Percentiles rank a stretch among this genome's conserved stretches.
phyloP scores from a whole-genome alignment of 1,140 invertebrate genomes.

The Solenopsis invicta region DNA sequence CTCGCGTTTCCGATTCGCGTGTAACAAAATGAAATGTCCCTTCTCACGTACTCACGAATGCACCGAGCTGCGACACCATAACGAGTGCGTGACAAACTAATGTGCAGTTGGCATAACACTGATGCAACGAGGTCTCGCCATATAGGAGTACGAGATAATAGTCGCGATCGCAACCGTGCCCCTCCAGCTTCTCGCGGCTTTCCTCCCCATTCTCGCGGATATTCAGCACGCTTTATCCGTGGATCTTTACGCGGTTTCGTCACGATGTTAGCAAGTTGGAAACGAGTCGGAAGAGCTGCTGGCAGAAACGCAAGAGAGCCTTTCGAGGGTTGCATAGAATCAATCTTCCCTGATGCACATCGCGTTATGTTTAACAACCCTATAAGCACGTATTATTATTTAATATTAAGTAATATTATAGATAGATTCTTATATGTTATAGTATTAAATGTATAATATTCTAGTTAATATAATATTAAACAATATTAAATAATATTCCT shows the following conservation, averaged over 20 bases:
- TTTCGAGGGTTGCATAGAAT: background rate
- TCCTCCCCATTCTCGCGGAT: constrained; percentile 41
- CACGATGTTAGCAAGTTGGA: background rate
- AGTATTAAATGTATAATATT: too few species aligned
- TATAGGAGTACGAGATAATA: constrained; percentile 45
- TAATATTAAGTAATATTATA: too few species aligned
- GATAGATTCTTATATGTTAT: too few species aligned
- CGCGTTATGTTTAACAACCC: background rate
- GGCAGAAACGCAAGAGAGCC: background rate
- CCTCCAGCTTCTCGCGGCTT: constrained; percentile 40
- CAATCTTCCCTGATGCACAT: background rate
- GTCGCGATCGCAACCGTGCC: constrained; percentile 21
- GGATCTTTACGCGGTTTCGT: background rate
- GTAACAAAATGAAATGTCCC: constrained; percentile 7
- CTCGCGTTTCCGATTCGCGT: background rate
- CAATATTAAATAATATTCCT: too few species aligned
- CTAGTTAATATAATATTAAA: too few species aligned
- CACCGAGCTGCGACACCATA: constrained; percentile 27
- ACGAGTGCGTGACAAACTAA: constrained; percentile 62
- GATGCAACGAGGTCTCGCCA: constrained; percentile 48
- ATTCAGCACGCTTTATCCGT: constrained; percentile 30
- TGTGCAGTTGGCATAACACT: constrained; percentile 52
- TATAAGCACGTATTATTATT: too few species aligned
- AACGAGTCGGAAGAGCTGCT: background rate
- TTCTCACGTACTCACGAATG: constrained; percentile 20